A percentile compares a stretch with the other conserved stretches of the same genome.
Conservation (phyloP, 2,797 vertebrate genomes). For the Adrianichthys oophorus region DNA sequence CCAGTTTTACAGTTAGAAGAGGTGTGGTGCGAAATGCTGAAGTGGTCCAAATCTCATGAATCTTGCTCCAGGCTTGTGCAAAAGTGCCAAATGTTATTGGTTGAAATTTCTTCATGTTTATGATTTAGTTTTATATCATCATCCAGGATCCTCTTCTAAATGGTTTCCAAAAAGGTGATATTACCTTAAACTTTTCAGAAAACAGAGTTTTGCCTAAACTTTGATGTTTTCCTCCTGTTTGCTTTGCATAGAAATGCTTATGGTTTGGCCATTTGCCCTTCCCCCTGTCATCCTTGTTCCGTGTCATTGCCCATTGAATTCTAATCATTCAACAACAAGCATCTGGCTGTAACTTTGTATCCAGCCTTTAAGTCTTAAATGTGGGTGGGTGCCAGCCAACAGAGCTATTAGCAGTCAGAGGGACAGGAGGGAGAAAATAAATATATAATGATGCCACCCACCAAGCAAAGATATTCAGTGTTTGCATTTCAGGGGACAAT, state of each 20-base stretch:
- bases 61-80: no score
- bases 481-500: constrained; percentile 83
- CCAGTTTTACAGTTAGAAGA: no score
- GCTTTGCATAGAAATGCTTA: constrained; percentile 16
- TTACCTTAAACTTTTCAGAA: neutral
- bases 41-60: no score
- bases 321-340: constrained; percentile 56
- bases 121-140: no score
- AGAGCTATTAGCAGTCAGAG: constrained; percentile 58
- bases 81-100: no score
- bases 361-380: constrained; percentile 63
- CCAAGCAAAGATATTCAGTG: constrained; percentile 78
- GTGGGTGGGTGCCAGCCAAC: constrained; percentile 58
- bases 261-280: constrained; percentile 35
- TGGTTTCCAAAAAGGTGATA: neutral
- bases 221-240: constrained; percentile 1
- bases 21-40: no score
- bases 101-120: no score
- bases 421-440: constrained; percentile 68
- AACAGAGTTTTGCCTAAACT: neutral
- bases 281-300: constrained; percentile 44
- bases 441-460: constrained; percentile 74
- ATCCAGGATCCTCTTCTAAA: no score
- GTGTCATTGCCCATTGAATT: constrained; percentile 61
- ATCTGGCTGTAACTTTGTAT: constrained; percentile 57